phyloP scores from a whole-genome alignment of 1,140 invertebrate species.

The Olivierus martensii region DNA sequence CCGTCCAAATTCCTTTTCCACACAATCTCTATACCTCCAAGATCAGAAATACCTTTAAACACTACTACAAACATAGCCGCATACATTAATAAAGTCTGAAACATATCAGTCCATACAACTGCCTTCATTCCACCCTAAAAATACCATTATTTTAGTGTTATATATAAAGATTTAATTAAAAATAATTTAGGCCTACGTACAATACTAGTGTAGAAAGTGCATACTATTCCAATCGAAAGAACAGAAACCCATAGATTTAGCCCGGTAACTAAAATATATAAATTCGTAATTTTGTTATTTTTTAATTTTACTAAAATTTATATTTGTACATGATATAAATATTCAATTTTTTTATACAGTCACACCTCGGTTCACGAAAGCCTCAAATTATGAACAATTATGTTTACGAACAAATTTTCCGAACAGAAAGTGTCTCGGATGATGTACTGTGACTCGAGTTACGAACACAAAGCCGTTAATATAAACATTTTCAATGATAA shows the following conservation, averaged over 20 bases:
- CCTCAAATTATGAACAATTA: no score
- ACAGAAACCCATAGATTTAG: conserved; percentile 65
- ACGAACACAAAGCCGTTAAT: no score
- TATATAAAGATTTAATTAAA: no score
- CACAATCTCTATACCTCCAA: conserved; percentile 51
- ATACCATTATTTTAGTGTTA: background rate
- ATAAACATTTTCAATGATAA: no score
- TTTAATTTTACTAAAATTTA: no score
- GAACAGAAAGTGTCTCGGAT: no score
- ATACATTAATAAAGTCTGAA: conserved; percentile 74
- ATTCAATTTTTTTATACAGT: no score
- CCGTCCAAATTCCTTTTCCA: conserved; percentile 48
- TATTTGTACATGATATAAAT: no score
- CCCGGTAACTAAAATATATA: conserved; percentile 77
- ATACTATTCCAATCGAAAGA: conserved; percentile 69
- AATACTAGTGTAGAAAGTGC: conserved; percentile 83
- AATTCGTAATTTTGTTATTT: no score
- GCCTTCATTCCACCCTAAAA: conserved; percentile 80
- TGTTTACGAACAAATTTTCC: no score
- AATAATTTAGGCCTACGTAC: conserved; percentile 49
- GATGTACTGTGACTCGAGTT: no score
- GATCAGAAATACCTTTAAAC: conserved; percentile 49
- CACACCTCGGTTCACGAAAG: no score
- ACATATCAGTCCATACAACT: conserved; percentile 79
- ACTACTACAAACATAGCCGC: conserved; percentile 59